Percentiles rank a stretch among this genome's conserved stretches.
Evolutionary conservation across 2,113 vertebrate genomes (phyloP).

Genomic region (Anthoscopus minutus): DNA sequence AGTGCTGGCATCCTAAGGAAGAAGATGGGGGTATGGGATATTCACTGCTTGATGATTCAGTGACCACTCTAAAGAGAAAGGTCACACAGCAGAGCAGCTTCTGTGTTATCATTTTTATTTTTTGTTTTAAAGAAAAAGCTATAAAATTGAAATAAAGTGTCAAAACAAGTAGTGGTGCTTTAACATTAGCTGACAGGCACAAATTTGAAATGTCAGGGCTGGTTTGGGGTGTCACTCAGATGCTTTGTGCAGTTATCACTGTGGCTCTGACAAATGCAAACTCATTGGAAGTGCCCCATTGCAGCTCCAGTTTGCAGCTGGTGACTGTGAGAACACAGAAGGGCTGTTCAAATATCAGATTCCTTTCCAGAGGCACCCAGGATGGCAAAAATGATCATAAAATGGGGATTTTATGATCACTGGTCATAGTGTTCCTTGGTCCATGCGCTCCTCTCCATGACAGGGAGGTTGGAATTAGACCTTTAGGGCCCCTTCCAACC

Average conservation of each 20-base stretch:
- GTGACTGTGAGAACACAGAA: background rate
- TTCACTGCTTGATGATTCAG: background rate
- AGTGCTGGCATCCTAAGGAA: slow-evolving; percentile 37
- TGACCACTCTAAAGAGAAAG: background rate
- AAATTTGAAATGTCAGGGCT: slow-evolving; percentile 32
- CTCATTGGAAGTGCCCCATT: background rate
- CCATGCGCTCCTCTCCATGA: too few relatives aligned
- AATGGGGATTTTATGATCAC: too few relatives aligned
- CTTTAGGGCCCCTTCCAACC: background rate
- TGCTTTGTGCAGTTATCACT: background rate
- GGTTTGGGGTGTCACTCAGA: slow-evolving; percentile 21
- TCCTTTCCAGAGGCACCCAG: background rate
- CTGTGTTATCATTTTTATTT: background rate
- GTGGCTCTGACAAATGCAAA: background rate
- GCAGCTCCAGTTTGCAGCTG: background rate
- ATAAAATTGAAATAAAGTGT: background rate
- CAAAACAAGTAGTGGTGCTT: background rate
- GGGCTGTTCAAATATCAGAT: background rate
- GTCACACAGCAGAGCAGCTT: background rate
- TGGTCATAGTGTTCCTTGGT: too few relatives aligned
- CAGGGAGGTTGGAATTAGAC: background rate
- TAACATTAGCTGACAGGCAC: background rate
- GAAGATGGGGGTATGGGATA: background rate
- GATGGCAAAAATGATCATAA: background rate
- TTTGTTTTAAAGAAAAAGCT: background rate